phyloP scores from a whole-genome alignment of 2,888 invertebrate genomes.

The Brachyopa scutellaris region DNA sequence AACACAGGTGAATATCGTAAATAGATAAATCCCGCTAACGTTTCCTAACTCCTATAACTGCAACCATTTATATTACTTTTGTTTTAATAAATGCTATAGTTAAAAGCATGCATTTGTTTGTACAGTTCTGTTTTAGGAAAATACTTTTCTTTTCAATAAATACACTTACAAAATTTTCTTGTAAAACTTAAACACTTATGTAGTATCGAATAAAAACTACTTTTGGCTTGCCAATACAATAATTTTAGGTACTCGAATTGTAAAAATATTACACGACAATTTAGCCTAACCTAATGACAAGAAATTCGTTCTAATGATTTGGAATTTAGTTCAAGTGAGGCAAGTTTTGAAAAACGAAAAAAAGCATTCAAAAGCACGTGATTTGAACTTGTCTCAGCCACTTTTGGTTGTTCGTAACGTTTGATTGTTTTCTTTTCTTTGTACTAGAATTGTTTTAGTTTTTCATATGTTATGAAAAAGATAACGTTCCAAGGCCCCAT shows the following conservation, averaged over 20 bases:
- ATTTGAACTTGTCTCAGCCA: slow-evolving; percentile 51
- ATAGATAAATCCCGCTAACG: slow-evolving; percentile 11
- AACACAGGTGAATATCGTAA: slow-evolving; percentile 38
- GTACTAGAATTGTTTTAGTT: slow-evolving; percentile 88
- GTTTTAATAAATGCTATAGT: slow-evolving; percentile 58
- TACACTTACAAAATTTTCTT: slow-evolving; percentile 27
- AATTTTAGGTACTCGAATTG: slow-evolving; percentile 17
- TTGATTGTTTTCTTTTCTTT: slow-evolving; percentile 5
- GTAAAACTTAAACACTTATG: slow-evolving; percentile 13
- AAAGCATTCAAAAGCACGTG: slow-evolving; percentile 19
- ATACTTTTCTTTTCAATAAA: slow-evolving; percentile 64
- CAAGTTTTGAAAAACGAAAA: neutral
- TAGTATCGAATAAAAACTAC: slow-evolving; percentile 26
- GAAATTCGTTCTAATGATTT: slow-evolving; percentile 34
- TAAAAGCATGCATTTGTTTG: slow-evolving; percentile 58
- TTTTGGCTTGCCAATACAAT: slow-evolving; percentile 57
- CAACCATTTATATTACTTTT: slow-evolving; percentile 35
- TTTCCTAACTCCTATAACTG: slow-evolving; percentile 28
- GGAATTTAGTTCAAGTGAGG: slow-evolving; percentile 6
- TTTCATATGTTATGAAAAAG: slow-evolving; percentile 96
- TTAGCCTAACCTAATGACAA: slow-evolving; percentile 31
- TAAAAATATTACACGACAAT: slow-evolving; percentile 8
- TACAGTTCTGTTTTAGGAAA: slow-evolving; percentile 59
- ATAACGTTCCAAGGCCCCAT: slow-evolving; percentile 99
- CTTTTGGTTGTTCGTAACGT: slow-evolving; percentile 46